Base-by-base conservation (phyloP, 2,888 invertebrate species). In the Hecatera dysodea region DNA sequence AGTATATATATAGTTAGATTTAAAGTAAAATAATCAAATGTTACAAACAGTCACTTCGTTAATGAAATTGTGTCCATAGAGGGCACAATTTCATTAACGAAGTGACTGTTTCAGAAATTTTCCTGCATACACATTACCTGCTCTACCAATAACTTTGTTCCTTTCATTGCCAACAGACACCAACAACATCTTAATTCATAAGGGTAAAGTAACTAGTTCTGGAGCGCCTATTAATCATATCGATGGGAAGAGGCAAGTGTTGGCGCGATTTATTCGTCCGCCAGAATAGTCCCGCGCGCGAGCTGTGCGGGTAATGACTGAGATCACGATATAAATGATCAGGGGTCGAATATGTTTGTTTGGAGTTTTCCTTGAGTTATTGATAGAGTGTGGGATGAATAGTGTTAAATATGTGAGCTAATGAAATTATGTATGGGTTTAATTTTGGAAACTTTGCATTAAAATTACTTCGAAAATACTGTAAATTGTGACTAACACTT, bases 211-310 rank as follows among this genome's bases (percentile, higher is more conserved):
- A 78, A 67, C 75, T 81, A 78, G 81, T 83, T 76, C 77, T 64
- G 66, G 60, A 82, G 81, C 65, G 66, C 39, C 86, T 82, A 94
- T 95, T 91, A 94, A 93, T 95, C 94, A 95, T 90, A 92, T 92
- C 91, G 89, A 92, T 92, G 93, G 86, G 93, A 93, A 89, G 82
- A 71, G 75, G 83, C 91, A 87, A 91, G 93, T 93, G 94, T 91
- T 86, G 81, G 83, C 75, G 75, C 89, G 90, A 95, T 93, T 93
- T 93, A 94, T 93, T 86, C 74, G 88, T 76, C 88, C 87, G 81
- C 86, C 91, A 93, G 85, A 93, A 94, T 93, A 90, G 89, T 90
- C 92, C 93, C 85, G 87, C 87, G 88, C 85, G 88, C 88, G 90
- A 91, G 85, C 89, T 67, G 76, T 33, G 72, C 64, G 68, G 88